These are phyloP conservation scores for Beris morrisii DNA, from an alignment of 2,888 invertebrate genomes.

Conservation along the genomic window DNA sequence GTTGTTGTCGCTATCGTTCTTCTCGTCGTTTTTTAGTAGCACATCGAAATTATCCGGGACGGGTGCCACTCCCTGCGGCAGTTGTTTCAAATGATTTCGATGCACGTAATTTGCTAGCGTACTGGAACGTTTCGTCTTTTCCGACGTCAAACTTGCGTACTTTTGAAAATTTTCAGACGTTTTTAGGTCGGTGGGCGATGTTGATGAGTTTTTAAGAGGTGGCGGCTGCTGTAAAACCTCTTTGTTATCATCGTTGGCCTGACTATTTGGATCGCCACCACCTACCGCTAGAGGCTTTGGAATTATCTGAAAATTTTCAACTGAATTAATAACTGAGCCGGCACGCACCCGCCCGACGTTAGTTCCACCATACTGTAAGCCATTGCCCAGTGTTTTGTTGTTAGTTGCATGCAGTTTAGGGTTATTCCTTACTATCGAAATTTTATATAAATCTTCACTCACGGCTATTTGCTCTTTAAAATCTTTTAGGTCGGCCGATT, in stretches of 20 bases:
- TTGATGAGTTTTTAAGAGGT: conserved; percentile 48
- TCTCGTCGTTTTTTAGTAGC: conserved; percentile 46
- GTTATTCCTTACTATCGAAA: conserved; percentile 51
- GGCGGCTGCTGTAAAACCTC: conserved; percentile 43
- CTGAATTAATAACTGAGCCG: conserved; percentile 50
- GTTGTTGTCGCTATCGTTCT: conserved; percentile 42
- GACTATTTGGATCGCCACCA: conserved; percentile 30
- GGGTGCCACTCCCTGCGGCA: conserved; percentile 52
- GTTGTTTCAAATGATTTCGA: conserved; percentile 46
- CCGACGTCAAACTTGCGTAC: conserved; percentile 39
- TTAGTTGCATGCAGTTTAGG: conserved; percentile 35
- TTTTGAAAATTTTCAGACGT: conserved; percentile 39
- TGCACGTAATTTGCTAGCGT: conserved; percentile 43
- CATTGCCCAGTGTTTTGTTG: conserved; percentile 17
- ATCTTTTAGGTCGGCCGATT: conserved; percentile 44
- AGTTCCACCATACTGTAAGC: conserved; percentile 4
- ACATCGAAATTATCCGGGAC: conserved; percentile 53
- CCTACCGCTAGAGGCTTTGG: conserved; percentile 46
- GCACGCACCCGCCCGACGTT: neutral
- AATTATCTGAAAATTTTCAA: conserved; percentile 58
- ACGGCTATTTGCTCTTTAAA: conserved; percentile 54
- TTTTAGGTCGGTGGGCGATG: conserved; percentile 40
- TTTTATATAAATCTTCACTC: conserved; percentile 56
- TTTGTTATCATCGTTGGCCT: conserved; percentile 30
- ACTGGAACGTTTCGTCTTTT: conserved; percentile 48